Percentiles rank a stretch among this genome's conserved stretches.
Conservation (phyloP, 1,140 invertebrate genomes). For the Amyelois transitella region DNA sequence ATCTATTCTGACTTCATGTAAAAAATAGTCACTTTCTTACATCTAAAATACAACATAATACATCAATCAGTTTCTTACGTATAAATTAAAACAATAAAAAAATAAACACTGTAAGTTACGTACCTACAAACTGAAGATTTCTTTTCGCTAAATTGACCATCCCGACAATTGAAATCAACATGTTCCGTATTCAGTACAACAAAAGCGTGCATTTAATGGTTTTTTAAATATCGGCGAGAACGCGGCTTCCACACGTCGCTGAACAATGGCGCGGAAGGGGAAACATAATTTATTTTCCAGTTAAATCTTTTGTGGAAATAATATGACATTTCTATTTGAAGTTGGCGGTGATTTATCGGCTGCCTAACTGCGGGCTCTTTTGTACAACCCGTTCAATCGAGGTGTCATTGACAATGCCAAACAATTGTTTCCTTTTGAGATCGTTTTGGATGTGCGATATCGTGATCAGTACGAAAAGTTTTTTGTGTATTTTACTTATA, state of each 20-base stretch:
- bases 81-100: background rate
- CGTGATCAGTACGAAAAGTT: no score
- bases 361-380: constrained; percentile 48
- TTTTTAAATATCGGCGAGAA: constrained; percentile 71
- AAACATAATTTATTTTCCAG: constrained; percentile 73
- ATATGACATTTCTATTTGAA: constrained; percentile 74
- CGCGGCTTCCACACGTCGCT: constrained; percentile 66
- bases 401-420: constrained; percentile 36
- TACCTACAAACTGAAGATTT: background rate
- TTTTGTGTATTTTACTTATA: no score
- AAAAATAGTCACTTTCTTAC: no score
- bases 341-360: constrained; percentile 69
- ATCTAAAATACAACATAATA: no score
- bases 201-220: constrained; percentile 71
- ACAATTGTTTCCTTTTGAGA: constrained; percentile 8
- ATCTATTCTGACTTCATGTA: no score
- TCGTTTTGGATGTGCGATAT: constrained; percentile 16
- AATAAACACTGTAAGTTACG: background rate
- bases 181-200: constrained; percentile 14
- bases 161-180: background rate
- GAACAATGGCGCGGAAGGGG: constrained; percentile 65
- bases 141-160: background rate
- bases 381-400: constrained; percentile 35
- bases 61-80: no score
- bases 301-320: constrained; percentile 75